Evolutionary conservation across 2,888 invertebrate genomes (phyloP).

Genomic region (Phorcus lineatus): DNA sequence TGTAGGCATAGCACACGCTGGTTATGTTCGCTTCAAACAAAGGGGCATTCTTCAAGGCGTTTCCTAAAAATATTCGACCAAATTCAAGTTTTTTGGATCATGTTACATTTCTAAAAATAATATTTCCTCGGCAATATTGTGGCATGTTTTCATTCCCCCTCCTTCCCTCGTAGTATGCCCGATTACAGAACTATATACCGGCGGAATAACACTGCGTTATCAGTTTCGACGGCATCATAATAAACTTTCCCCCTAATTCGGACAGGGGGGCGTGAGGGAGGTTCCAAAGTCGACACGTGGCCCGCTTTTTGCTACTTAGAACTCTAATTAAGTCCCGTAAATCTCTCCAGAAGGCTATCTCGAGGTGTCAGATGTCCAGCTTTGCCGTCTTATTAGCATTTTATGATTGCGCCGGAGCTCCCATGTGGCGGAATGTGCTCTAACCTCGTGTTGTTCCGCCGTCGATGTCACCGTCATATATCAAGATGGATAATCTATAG

Average conservation of each 20-base stretch:
- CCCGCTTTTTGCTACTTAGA: background rate
- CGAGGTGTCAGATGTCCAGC: background rate
- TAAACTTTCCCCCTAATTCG: background rate
- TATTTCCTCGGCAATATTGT: too few relatives aligned
- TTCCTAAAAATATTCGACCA: too few relatives aligned
- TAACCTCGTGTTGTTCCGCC: background rate
- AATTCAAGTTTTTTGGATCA: too few relatives aligned
- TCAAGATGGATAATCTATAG: background rate
- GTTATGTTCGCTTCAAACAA: too few relatives aligned
- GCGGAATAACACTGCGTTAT: background rate
- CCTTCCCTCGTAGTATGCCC: too few relatives aligned
- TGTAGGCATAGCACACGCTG: too few relatives aligned
- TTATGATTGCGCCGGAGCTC: background rate
- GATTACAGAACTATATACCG: too few relatives aligned
- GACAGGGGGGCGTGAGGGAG: background rate
- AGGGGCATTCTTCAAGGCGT: too few relatives aligned
- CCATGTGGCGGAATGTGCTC: background rate
- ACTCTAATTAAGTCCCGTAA: background rate
- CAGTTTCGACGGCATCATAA: background rate
- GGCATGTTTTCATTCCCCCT: too few relatives aligned
- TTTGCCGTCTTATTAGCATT: background rate
- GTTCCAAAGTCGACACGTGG: background rate
- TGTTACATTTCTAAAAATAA: too few relatives aligned
- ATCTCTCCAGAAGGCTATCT: background rate
- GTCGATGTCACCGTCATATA: background rate